These are phyloP conservation scores for Isurus oxyrinchus DNA, from an alignment of 2,113 vertebrate genomes.

Conservation along the genomic window DNA sequence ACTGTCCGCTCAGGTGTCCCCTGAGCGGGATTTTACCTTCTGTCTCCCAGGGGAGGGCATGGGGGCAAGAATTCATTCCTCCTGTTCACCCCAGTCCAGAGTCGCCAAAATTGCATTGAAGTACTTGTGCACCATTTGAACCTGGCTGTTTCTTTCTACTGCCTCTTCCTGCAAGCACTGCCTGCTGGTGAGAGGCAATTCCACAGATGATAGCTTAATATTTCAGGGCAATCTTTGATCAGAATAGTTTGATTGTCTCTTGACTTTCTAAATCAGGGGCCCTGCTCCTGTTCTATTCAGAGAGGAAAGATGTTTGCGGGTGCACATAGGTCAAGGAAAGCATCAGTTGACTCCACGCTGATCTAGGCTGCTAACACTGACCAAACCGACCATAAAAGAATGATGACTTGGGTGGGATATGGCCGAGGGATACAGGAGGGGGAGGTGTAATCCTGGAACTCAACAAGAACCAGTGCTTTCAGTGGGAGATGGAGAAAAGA, in stretches of 20 bases:
- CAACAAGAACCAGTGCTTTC: not conserved
- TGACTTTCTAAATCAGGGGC: not conserved
- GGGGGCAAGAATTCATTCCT: not conserved
- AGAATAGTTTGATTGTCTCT: not conserved
- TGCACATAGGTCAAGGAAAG: not conserved
- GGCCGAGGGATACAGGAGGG: no score
- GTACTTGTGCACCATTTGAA: not conserved
- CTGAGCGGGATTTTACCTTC: not conserved
- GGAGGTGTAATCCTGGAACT: not conserved
- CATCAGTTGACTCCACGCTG: not conserved
- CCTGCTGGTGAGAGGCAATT: not conserved
- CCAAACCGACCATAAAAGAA: not conserved
- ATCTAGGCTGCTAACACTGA: not conserved
- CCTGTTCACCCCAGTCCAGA: not conserved
- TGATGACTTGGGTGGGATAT: not conserved
- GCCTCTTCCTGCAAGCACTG: not conserved
- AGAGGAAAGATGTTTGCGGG: not conserved
- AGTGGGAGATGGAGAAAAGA: not conserved
- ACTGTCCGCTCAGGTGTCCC: not conserved
- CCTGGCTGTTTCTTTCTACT: not conserved
- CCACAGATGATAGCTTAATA: not conserved
- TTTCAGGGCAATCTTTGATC: not conserved
- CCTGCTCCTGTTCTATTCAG: not conserved
- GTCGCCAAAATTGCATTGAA: not conserved
- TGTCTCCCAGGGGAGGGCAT: no score